Conservation (phyloP, 2,888 invertebrate species). For the Philaethria dido region DNA sequence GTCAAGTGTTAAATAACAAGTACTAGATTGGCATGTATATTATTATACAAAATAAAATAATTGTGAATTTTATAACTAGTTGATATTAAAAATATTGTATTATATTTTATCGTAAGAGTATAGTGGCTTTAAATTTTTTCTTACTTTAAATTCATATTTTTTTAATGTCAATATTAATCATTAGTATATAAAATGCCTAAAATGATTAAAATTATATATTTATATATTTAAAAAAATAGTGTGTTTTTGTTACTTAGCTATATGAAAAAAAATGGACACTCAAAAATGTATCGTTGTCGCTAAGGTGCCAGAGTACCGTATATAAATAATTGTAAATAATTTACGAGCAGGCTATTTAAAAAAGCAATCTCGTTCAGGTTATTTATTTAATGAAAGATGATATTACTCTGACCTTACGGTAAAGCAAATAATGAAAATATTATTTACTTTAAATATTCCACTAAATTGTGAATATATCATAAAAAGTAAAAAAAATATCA, state of each 20-base stretch:
- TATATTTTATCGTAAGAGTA: neutral
- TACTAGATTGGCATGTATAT: too few species aligned
- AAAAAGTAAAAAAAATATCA: neutral
- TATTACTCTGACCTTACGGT: neutral
- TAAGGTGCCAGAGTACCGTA: neutral
- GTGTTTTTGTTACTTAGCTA: neutral
- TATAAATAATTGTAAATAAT: neutral
- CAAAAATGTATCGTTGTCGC: neutral
- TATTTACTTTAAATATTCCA: neutral
- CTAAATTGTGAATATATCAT: neutral
- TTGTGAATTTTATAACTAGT: too few species aligned
- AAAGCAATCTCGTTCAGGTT: slow-evolving; percentile 11
- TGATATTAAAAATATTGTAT: neutral
- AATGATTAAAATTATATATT: neutral
- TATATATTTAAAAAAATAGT: neutral
- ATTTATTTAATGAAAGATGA: slow-evolving; percentile 10
- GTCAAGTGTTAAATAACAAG: too few species aligned
- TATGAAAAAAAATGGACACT: neutral
- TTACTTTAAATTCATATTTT: neutral
- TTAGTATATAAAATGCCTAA: neutral
- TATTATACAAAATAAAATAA: too few species aligned
- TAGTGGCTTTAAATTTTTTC: neutral
- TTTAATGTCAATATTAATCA: neutral
- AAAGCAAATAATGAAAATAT: slow-evolving; percentile 12
- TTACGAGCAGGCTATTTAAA: slow-evolving; percentile 4